Evolutionary conservation across 2,113 vertebrate genomes (phyloP), one percentile per base, ranked within the genome.

Genomic region (Hepsetus odoe): DNA sequence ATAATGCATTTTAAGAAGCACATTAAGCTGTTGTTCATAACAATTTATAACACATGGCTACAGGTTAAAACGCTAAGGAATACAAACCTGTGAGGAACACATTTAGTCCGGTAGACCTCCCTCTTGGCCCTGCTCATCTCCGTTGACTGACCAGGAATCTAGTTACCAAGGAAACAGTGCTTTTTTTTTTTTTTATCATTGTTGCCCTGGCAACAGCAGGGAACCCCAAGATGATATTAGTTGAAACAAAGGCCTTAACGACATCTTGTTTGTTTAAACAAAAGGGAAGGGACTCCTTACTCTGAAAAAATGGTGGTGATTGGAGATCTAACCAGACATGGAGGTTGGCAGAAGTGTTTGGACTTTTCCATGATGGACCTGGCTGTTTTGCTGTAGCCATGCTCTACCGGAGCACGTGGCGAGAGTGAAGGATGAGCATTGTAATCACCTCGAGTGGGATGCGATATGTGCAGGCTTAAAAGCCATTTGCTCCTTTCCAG

Each of bases 121-220:
- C 51, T 24, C 22, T 55, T 4, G 3, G 51, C 8, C 51, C 32
- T 65, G 26, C n/a, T 42, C 51, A 28, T 64, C 42, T 72, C 49
- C 3, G 26, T 58, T 64, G 44, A 74, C 73, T 46, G 46, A 44
- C 61, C 46, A 42, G 83, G 44, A 80, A 83, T 83, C 46, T 35
- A 3, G 87, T 89, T 85, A 68, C 80, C 13, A 76, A 69, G 68
- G 84, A 87, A 88, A 89, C 83, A 10, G 66, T 74, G 30, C 42
- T 49, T 76, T 59, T 74, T 81, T 87, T 80, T n/a, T 49, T 76
- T 59, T 74, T 81, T 87, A 80, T n/a, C 64, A 46, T 70, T 65
- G 89, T 91, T 90, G 79, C 87, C 86, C 75, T 90, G 89, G 79
- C 89, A 82, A 91, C 89, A 26, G 80, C 72, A 73, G 59, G 64